These are phyloP conservation scores for Periophthalmodon schlosseri DNA, from an alignment of 2,113 vertebrate genomes.

Conservation along the genomic window DNA sequence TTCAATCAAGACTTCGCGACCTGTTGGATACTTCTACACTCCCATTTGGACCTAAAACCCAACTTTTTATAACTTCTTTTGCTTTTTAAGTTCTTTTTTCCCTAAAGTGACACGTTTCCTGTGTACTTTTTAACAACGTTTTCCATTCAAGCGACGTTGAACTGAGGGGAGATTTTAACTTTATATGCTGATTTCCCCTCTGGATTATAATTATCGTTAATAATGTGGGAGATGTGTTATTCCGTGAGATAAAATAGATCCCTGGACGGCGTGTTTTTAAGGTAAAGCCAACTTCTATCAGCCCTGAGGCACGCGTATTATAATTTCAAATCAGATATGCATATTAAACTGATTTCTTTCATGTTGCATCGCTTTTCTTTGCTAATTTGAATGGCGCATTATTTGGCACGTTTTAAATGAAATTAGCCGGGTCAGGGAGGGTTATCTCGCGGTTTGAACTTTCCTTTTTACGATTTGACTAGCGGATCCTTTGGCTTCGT, in stretches of 20 bases:
- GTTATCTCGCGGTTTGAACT: neutral
- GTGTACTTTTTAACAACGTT: neutral
- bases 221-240: constrained; percentile 46
- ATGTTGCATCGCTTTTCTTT: constrained; percentile 16
- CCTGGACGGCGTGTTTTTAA: constrained; percentile 50
- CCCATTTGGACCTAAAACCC: constrained; percentile 18
- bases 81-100: neutral
- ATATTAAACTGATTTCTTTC: neutral
- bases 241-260: constrained; percentile 45
- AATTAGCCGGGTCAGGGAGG: neutral
- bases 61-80: neutral
- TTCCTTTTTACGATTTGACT: neutral
- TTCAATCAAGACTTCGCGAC: constrained; percentile 28
- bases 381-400: constrained; percentile 16
- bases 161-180: constrained; percentile 33
- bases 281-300: constrained; percentile 46
- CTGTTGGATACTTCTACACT: constrained; percentile 28
- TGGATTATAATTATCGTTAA: constrained; percentile 51
- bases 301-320: constrained; percentile 10
- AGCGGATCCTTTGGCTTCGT: constrained; percentile 2
- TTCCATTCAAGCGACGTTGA: constrained; percentile 1
- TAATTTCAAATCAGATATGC: constrained; percentile 17
- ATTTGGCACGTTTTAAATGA: constrained; percentile 13
- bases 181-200: constrained; percentile 13
- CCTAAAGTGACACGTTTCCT: constrained; percentile 20